These are phyloP conservation scores for Natrix natrix DNA, from an alignment of 2,797 vertebrate species.

Conservation along the genomic window DNA sequence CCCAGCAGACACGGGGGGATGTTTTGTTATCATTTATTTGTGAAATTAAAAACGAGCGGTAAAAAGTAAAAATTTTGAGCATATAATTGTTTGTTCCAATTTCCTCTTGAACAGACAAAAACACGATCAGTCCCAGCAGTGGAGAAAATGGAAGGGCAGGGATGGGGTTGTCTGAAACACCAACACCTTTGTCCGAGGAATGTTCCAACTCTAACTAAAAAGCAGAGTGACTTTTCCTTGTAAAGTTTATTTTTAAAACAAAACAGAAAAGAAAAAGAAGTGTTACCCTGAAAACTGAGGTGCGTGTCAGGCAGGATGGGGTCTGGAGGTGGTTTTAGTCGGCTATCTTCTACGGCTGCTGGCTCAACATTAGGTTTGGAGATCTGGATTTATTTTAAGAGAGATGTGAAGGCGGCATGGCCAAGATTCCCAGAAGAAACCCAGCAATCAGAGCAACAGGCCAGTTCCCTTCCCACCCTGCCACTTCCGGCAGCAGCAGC, in stretches of 20 bases:
- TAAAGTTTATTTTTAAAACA: constrained; percentile 61
- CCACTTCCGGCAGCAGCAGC: constrained; percentile 18
- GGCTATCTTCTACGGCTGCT: constrained; percentile 62
- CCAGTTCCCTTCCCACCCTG: constrained; percentile 44
- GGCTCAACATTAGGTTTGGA: constrained; percentile 61
- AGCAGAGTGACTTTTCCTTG: constrained; percentile 57
- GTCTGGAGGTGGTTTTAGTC: constrained; percentile 59
- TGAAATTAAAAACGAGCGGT: constrained; percentile 77
- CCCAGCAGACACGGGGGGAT: constrained; percentile 59
- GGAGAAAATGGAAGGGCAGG: constrained; percentile 12
- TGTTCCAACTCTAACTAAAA: constrained; percentile 68
- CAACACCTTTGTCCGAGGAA: constrained; percentile 67
- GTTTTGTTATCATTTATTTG: constrained; percentile 77
- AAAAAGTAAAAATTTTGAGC: constrained; percentile 75
- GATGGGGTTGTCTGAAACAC: constrained; percentile 33
- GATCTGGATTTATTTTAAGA: constrained; percentile 27
- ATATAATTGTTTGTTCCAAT: constrained; percentile 68
- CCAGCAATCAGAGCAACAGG: constrained; percentile 34
- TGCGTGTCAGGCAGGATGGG: constrained; percentile 50
- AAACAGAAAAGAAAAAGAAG: constrained; percentile 59
- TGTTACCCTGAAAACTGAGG: constrained; percentile 59
- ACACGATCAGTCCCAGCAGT: constrained; percentile 61
- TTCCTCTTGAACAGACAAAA: constrained; percentile 68
- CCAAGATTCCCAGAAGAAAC: constrained; percentile 35
- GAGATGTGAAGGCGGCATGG: constrained; percentile 13